Evolutionary conservation across 2,797 vertebrate genomes (phyloP).

Genomic region (Danio jaintianensis): DNA sequence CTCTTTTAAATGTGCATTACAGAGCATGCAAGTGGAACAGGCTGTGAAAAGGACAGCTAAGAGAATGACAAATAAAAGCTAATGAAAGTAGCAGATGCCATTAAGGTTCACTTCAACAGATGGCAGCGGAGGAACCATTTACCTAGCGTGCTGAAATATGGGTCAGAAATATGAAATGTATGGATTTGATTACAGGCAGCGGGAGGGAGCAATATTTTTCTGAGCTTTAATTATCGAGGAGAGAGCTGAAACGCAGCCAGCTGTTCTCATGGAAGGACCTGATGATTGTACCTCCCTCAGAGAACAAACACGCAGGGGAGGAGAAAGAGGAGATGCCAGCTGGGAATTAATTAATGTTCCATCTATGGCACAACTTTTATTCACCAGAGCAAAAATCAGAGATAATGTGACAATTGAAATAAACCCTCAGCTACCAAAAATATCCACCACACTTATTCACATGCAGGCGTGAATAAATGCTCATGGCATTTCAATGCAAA

Average conservation of each 20-base stretch:
- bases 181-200: conserved; percentile 31
- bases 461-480: background rate
- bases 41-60: background rate
- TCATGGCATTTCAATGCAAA: background rate
- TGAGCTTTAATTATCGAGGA: conserved; percentile 40
- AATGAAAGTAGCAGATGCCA: conserved; percentile 28
- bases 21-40: background rate
- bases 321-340: conserved; percentile 28
- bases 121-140: background rate
- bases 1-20: background rate
- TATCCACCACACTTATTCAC: background rate
- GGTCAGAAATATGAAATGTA: conserved; percentile 29
- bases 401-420: conserved; percentile 7
- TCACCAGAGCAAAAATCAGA: background rate
- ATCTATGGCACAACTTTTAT: conserved; percentile 12
- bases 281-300: conserved; percentile 41
- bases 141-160: conserved; percentile 14
- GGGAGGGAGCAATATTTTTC: conserved; percentile 16
- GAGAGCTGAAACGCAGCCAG: conserved; percentile 27
- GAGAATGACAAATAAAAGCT: conserved; percentile 18
- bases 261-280: conserved; percentile 26
- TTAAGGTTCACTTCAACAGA: conserved; percentile 35
- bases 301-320: conserved; percentile 33
- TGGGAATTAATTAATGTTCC: conserved; percentile 40
- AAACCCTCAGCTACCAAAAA: background rate